Conservation (phyloP, 2,797 vertebrate genomes). For the Thamnophis elegans region DNA sequence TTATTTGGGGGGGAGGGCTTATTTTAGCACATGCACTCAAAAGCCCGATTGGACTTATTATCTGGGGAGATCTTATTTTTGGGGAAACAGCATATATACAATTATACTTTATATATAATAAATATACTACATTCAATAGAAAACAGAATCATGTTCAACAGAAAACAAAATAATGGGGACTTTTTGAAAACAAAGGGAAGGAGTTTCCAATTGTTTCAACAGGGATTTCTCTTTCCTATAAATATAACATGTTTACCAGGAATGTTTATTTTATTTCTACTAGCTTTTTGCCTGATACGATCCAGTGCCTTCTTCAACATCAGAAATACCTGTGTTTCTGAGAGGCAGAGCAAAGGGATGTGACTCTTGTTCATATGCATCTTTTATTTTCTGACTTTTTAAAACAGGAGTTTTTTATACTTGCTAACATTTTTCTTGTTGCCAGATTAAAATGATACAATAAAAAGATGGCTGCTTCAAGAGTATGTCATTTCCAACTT, state of each 20-base stretch:
- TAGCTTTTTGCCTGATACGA: not conserved
- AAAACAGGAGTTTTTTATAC: not conserved
- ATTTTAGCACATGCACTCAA: too few relatives aligned
- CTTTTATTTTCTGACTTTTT: not conserved
- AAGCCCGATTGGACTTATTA: too few relatives aligned
- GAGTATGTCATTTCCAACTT: not conserved
- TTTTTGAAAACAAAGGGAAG: not conserved
- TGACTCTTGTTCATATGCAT: not conserved
- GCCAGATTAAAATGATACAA: not conserved
- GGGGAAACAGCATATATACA: too few relatives aligned
- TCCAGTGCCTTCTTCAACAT: not conserved
- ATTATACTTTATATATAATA: not conserved
- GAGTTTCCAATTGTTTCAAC: not conserved
- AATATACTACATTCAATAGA: not conserved
- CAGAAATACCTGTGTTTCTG: not conserved
- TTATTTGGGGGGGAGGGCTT: too few relatives aligned
- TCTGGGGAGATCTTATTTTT: too few relatives aligned
- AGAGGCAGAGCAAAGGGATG: not conserved
- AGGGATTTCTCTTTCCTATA: not conserved
- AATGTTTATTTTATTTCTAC: not conserved
- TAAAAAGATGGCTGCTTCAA: not conserved
- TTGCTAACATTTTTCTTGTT: not conserved
- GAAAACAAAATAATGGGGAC: not conserved
- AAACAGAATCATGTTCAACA: not conserved
- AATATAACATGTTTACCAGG: not conserved